phyloP scores from a whole-genome alignment of 2,888 invertebrate species.

The Andrena chrysosceles region DNA sequence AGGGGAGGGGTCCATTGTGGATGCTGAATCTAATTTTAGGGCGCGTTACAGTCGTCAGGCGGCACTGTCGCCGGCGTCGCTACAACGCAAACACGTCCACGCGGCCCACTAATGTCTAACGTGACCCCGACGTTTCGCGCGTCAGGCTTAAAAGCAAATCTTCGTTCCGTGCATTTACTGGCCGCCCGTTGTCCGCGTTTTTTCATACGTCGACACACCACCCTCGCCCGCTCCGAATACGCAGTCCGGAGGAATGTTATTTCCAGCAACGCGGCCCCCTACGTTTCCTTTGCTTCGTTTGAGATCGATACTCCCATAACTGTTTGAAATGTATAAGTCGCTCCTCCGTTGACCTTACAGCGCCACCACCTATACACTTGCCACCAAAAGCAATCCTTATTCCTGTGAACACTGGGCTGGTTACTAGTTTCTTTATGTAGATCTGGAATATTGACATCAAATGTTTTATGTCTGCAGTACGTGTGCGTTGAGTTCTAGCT shows the following conservation, averaged over 20 bases:
- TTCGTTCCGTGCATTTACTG: constrained; percentile 41
- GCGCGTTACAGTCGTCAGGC: constrained; percentile 39
- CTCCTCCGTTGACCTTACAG: neutral
- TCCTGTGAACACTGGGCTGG: neutral
- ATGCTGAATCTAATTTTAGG: constrained; percentile 60
- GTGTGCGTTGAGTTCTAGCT: neutral
- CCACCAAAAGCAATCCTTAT: neutral
- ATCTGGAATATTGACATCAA: neutral
- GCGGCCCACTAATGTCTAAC: constrained; percentile 54
- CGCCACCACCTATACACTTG: neutral
- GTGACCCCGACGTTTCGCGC: constrained; percentile 31
- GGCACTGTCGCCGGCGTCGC: constrained; percentile 49
- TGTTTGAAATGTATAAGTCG: constrained; percentile 26
- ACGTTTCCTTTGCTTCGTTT: constrained; percentile 27
- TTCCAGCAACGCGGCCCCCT: constrained; percentile 33
- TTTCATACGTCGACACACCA: constrained; percentile 16
- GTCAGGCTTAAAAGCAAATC: constrained; percentile 57
- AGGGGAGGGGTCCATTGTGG: constrained; percentile 33
- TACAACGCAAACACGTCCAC: constrained; percentile 58
- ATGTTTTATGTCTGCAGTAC: neutral
- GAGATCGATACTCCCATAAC: constrained; percentile 27
- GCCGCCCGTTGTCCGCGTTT: constrained; percentile 23
- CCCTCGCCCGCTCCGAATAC: constrained; percentile 2
- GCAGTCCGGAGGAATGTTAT: constrained; percentile 39
- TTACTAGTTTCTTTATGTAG: neutral